phyloP scores from a whole-genome alignment of 2,888 invertebrate genomes.

The Blastobasis adustella region DNA sequence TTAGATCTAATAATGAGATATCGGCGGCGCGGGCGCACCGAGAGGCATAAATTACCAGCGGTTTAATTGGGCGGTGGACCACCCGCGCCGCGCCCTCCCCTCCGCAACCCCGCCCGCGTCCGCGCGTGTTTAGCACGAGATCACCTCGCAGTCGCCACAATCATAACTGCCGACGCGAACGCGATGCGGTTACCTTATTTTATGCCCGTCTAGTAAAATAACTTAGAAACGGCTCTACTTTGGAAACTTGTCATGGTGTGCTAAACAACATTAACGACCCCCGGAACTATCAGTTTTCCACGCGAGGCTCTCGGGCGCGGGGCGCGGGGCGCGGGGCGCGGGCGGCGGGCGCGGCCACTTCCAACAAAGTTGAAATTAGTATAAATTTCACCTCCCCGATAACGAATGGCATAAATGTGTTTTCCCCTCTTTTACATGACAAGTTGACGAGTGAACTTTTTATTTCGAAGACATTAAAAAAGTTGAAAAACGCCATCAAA shows the following conservation, averaged over 20 bases:
- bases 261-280: no score
- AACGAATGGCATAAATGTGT: conserved; percentile 5
- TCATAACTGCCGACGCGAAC: no score
- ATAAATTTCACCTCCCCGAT: not conserved
- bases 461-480: conserved; percentile 21
- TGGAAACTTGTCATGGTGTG: not conserved
- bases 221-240: conserved; percentile 1
- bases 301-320: not conserved
- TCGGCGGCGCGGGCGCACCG: conserved; percentile 12
- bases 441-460: conserved; percentile 20
- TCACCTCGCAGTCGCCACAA: no score
- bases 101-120: no score
- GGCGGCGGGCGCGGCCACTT: not conserved
- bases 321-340: not conserved
- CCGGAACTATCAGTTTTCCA: no score
- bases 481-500: conserved; percentile 9
- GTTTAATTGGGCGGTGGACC: conserved; percentile 56
- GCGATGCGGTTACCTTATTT: no score
- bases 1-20: conserved; percentile 10
- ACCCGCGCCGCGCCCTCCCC: conserved; percentile 38
- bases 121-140: no score
- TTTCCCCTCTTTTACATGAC: conserved; percentile 8
- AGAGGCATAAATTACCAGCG: conserved; percentile 47
- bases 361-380: not conserved
- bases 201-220: not conserved